Evolutionary conservation across 92 coral and sea anemone species (phyloP), one percentile per base, ranked within the genome.

Genomic region (Palythoa caribaeorum): DNA sequence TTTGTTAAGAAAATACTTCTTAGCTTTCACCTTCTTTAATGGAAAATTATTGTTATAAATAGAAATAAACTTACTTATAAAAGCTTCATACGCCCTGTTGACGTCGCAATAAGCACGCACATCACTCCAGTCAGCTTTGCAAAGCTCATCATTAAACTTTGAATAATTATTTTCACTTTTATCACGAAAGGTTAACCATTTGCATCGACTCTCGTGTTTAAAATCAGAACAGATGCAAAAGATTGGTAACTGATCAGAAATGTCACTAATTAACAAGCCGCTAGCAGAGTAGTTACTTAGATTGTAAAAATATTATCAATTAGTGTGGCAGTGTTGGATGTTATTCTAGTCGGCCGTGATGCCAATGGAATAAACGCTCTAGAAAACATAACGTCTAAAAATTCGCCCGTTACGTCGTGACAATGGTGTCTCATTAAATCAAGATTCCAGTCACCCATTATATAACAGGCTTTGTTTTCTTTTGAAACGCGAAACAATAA

Each of bases 391-490:
- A 28, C 15, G 36, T 71, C 76, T 71, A 36, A 36, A 36, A 71
- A 71, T 38, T 71, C 48, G 6, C 47, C 48, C 6, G 76, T 71
- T 13, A 38, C 76, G 6, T 71, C 48, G 38, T 71, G 47, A 35
- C 48, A 38, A 35, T 35, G 4, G 19, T 71, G 76, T 9, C 48
- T 71, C 63, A 20, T 21, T 35, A 69, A 69, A 40, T 38, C 52
- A 1, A 73, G 19, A 73, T 73, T 38, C 55, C 77, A 73, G 52
- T 73, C 28, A 39, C 48, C 77, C 52, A 73, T 38, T 15, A 85
- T 8, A 62, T 21, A 71, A 72, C 80, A 72, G 7, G 73, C 53
- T 78, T 71, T 85, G 72, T 85, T 85, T 85, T 85, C 80, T 85
- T 39, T 54, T 14, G 88, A 71, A 28, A 84, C 59, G 12, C 69